Conservation (phyloP, 1,140 invertebrate species). For the Archivesica marissinica region DNA sequence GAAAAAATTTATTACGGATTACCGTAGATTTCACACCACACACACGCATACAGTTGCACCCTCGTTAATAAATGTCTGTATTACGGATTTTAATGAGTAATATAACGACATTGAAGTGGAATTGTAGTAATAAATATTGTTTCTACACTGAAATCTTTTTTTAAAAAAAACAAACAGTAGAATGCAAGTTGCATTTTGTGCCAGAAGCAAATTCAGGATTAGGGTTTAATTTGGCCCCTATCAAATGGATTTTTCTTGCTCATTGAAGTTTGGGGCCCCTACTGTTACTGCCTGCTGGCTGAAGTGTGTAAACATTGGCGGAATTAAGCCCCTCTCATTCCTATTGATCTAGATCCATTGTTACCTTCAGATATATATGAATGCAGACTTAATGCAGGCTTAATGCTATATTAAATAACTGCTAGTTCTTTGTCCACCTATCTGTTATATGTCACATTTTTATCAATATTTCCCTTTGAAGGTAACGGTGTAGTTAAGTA, state of each 20-base stretch:
- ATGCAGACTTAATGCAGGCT: conserved; percentile 20
- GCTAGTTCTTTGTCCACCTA: neutral
- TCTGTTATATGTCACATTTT: neutral
- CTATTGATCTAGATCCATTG: conserved; percentile 5
- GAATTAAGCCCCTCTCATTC: conserved; percentile 6
- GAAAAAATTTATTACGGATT: too few species aligned
- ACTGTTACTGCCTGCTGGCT: neutral
- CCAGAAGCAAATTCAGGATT: neutral
- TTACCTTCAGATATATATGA: neutral
- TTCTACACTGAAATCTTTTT: too few species aligned
- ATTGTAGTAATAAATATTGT: too few species aligned
- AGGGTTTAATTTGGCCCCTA: neutral
- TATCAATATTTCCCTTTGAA: conserved; percentile 21
- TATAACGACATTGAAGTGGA: too few species aligned
- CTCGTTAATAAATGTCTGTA: too few species aligned
- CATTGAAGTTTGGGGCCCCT: neutral
- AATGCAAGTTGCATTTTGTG: too few species aligned
- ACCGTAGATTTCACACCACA: too few species aligned
- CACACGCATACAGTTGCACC: too few species aligned
- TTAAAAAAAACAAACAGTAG: too few species aligned
- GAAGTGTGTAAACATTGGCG: neutral
- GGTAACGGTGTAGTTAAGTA: neutral
- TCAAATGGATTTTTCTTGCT: neutral
- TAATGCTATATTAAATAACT: conserved; percentile 39
- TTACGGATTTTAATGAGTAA: too few species aligned